phyloP scores from a whole-genome alignment of 2,113 vertebrate species.

The Toxotes jaculatrix region DNA sequence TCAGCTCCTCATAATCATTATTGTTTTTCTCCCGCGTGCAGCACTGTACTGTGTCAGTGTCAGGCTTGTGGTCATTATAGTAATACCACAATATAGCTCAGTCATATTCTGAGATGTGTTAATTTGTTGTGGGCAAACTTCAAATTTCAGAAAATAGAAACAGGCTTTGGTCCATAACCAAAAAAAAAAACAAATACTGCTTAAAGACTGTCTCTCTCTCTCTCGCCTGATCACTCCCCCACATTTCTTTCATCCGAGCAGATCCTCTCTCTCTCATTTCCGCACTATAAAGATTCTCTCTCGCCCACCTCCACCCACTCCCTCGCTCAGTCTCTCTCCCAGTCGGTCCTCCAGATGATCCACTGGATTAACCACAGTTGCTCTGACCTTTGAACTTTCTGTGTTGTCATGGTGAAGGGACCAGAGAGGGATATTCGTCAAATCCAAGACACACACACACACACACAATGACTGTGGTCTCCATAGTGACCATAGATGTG shows the following conservation, averaged over 20 bases:
- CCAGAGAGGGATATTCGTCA: constrained; percentile 62
- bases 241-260: constrained; percentile 44
- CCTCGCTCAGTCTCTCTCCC: constrained; percentile 33
- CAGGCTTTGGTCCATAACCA: constrained; percentile 33
- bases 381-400: constrained; percentile 67
- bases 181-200: constrained; percentile 17
- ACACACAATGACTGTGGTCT: constrained; percentile 25
- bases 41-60: constrained; percentile 20
- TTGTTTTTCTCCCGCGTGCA: neutral
- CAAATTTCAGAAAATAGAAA: constrained; percentile 44
- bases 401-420: constrained; percentile 70
- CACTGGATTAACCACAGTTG: constrained; percentile 67
- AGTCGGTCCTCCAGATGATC: constrained; percentile 67
- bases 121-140: constrained; percentile 21
- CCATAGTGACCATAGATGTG: constrained; percentile 65
- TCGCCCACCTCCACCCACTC: constrained; percentile 53
- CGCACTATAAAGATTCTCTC: constrained; percentile 41
- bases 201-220: constrained; percentile 25
- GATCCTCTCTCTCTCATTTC: constrained; percentile 35
- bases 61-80: constrained; percentile 3
- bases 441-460: constrained; percentile 41
- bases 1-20: constrained; percentile 1
- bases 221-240: constrained; percentile 46
- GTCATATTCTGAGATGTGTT: constrained; percentile 7
- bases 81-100: constrained; percentile 14